Conservation (phyloP, 2,888 invertebrate genomes). For the Tetheella fluctuosa region DNA sequence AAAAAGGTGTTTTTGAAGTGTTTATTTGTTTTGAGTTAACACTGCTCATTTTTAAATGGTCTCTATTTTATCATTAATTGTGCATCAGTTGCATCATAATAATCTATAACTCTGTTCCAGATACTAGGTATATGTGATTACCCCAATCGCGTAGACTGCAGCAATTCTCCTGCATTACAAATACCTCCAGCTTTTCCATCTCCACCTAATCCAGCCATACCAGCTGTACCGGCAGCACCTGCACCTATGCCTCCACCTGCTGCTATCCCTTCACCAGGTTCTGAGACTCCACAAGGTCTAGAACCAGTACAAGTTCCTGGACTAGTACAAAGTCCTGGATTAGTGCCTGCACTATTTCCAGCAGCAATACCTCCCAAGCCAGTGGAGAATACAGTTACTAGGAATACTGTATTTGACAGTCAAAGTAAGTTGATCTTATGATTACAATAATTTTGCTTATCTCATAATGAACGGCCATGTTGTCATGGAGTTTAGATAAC, state of each 20-base stretch:
- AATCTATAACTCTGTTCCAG: constrained; percentile 61
- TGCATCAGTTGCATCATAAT: background rate
- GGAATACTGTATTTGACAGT: constrained; percentile 52
- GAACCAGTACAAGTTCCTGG: background rate
- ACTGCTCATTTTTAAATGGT: too few species aligned
- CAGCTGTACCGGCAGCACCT: constrained; percentile 12
- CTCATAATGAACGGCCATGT: too few species aligned
- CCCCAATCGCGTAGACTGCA: constrained; percentile 84
- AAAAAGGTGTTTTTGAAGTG: too few species aligned
- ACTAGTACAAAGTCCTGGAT: background rate
- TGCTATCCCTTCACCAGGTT: constrained; percentile 10
- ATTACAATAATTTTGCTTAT: too few species aligned
- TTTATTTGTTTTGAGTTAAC: too few species aligned
- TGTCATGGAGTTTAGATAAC: too few species aligned
- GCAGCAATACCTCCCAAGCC: constrained; percentile 20
- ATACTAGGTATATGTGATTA: constrained; percentile 87
- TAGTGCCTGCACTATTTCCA: constrained; percentile 8
- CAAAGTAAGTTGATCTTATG: constrained; percentile 50
- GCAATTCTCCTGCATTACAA: constrained; percentile 24
- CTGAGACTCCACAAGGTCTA: background rate
- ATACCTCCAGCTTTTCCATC: constrained; percentile 15
- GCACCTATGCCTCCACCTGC: constrained; percentile 9
- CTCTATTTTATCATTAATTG: background rate
- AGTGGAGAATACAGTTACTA: constrained; percentile 36
- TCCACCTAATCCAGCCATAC: constrained; percentile 9